These are phyloP conservation scores for Hemistola chrysoprasaria DNA, from an alignment of 2,888 invertebrate species.

Conservation along the genomic window DNA sequence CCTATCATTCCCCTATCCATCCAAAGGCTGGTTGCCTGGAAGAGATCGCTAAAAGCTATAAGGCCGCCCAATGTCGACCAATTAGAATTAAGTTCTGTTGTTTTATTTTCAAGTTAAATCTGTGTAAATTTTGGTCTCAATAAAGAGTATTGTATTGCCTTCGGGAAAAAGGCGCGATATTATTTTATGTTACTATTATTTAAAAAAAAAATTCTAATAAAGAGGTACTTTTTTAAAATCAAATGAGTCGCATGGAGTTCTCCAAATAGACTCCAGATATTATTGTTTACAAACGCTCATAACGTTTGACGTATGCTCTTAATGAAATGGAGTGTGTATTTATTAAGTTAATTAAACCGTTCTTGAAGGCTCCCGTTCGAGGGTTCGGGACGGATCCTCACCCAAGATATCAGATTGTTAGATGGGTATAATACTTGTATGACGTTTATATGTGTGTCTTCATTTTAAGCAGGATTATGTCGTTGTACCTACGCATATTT, in stretches of 20 bases:
- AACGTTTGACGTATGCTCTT: constrained; percentile 77
- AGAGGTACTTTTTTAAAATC: constrained; percentile 2
- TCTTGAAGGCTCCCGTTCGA: constrained; percentile 55
- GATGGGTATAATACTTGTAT: constrained; percentile 1
- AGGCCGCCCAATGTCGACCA: no score
- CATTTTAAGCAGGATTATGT: no score
- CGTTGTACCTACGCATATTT: no score
- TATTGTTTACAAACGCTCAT: constrained; percentile 52
- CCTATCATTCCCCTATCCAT: no score
- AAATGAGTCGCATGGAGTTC: constrained; percentile 2
- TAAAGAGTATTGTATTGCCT: no score
- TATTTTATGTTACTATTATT: no score
- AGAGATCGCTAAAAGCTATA: no score
- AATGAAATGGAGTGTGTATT: constrained; percentile 80
- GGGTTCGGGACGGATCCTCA: constrained; percentile 31
- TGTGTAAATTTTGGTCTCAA: no score
- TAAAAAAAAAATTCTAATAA: constrained; percentile 1
- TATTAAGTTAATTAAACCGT: constrained; percentile 80
- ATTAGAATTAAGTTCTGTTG: no score
- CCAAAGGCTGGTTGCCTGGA: no score
- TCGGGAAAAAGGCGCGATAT: no score
- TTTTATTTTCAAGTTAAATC: no score
- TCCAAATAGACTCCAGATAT: constrained; percentile 7
- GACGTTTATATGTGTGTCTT: constrained; percentile 6
- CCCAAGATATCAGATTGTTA: constrained; percentile 17